A percentile compares a stretch with the other conserved stretches of the same genome.
phyloP scores from a whole-genome alignment of 2,888 invertebrate genomes.

The Zygogramma bicolorata region DNA sequence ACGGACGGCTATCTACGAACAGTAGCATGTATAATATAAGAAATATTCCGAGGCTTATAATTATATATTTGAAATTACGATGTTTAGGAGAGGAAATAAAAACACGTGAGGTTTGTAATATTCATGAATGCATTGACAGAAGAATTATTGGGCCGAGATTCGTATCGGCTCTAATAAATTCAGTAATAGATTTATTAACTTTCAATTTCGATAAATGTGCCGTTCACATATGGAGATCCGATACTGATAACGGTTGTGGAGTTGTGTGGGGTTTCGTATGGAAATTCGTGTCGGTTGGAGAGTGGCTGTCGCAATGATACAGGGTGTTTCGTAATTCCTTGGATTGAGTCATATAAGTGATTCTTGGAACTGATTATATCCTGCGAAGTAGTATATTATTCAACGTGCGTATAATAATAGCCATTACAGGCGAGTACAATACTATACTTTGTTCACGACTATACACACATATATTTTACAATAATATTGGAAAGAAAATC shows the following conservation, averaged over 20 bases:
- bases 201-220: slow-evolving; percentile 23
- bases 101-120: slow-evolving; percentile 48
- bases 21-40: slow-evolving; percentile 67
- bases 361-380: too few relatives aligned
- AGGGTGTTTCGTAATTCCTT: too few relatives aligned
- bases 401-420: too few relatives aligned
- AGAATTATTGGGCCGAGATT: slow-evolving; percentile 51
- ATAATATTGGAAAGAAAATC: too few relatives aligned
- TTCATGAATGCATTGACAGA: slow-evolving; percentile 57
- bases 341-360: too few relatives aligned
- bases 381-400: too few relatives aligned
- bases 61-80: slow-evolving; percentile 67
- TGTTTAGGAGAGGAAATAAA: slow-evolving; percentile 64
- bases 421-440: too few relatives aligned
- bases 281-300: slow-evolving; percentile 16
- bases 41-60: slow-evolving; percentile 64
- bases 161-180: slow-evolving; percentile 50
- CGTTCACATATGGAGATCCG: slow-evolving; percentile 9
- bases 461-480: too few relatives aligned
- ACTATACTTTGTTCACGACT: too few relatives aligned
- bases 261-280: background rate
- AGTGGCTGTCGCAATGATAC: too few relatives aligned
- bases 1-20: slow-evolving; percentile 56
- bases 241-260: background rate
- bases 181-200: slow-evolving; percentile 54